Evolutionary conservation across 2,797 vertebrate species (phyloP).

Genomic region (Bothrops alternatus): DNA sequence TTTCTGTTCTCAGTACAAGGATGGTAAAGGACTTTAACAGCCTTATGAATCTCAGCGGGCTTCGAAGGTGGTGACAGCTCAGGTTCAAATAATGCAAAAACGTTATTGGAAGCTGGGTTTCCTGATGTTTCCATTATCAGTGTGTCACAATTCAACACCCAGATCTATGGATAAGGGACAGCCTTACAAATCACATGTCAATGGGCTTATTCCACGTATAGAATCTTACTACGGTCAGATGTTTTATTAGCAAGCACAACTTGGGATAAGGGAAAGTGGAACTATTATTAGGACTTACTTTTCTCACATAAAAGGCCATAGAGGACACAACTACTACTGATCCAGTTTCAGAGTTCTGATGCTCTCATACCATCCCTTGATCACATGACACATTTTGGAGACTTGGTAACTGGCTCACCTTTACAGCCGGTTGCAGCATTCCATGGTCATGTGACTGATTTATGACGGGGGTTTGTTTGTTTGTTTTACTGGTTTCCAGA

Average conservation of each 20-base stretch:
- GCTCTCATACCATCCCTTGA: neutral
- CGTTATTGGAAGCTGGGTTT: slow-evolving; percentile 51
- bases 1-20: slow-evolving; percentile 77
- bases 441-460: neutral
- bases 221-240: neutral
- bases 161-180: slow-evolving; percentile 77
- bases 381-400: neutral
- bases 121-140: slow-evolving; percentile 78
- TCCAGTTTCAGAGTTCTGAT: neutral
- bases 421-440: neutral
- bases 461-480: neutral
- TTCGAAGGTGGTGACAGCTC: slow-evolving; percentile 45
- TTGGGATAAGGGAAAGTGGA: neutral
- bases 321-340: neutral
- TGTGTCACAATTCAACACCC: slow-evolving; percentile 93
- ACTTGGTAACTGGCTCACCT: neutral
- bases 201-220: neutral
- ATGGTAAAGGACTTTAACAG: slow-evolving; percentile 88
- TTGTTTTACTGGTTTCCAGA: neutral
- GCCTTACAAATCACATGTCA: neutral
- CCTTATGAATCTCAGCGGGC: slow-evolving; percentile 68
- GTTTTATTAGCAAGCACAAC: neutral
- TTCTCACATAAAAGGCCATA: neutral
- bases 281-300: neutral
- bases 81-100: slow-evolving; percentile 67